Percentiles rank a stretch among this genome's conserved stretches.
Evolutionary conservation across 2,797 vertebrate species (phyloP).

Genomic region (Crax fasciolata): DNA sequence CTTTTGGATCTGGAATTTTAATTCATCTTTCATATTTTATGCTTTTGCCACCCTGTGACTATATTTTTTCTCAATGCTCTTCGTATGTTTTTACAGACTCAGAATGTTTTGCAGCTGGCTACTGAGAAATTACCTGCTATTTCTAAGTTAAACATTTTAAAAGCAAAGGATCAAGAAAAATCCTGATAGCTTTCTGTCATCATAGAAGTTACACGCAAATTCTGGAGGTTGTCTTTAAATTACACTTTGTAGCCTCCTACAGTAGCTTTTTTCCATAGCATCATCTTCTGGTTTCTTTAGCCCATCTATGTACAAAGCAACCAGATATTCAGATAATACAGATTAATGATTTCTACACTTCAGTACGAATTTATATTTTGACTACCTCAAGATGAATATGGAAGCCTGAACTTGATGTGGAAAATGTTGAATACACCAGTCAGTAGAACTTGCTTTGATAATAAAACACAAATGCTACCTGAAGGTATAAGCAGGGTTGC

Average conservation of each 20-base stretch:
- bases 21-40: not conserved
- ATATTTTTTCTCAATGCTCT: not conserved
- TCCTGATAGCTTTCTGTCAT: not conserved
- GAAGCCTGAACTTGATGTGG: not conserved
- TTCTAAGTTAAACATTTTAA: not conserved
- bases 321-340: not conserved
- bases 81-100: not conserved
- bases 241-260: not conserved
- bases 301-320: not conserved
- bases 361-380: not conserved
- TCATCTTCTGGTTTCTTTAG: not conserved
- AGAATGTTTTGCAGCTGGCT: not conserved
- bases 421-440: not conserved
- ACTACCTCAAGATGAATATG: not conserved
- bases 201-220: not conserved
- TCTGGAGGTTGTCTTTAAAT: not conserved
- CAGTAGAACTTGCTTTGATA: not conserved
- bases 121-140: not conserved
- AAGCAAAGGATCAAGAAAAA: not conserved
- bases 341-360: not conserved
- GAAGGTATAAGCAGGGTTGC: not conserved
- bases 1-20: not conserved
- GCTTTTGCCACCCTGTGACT: not conserved
- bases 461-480: not conserved
- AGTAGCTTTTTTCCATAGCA: not conserved